Base-by-base conservation (phyloP, 2,113 vertebrate species). In the Callospermophilus lateralis region DNA sequence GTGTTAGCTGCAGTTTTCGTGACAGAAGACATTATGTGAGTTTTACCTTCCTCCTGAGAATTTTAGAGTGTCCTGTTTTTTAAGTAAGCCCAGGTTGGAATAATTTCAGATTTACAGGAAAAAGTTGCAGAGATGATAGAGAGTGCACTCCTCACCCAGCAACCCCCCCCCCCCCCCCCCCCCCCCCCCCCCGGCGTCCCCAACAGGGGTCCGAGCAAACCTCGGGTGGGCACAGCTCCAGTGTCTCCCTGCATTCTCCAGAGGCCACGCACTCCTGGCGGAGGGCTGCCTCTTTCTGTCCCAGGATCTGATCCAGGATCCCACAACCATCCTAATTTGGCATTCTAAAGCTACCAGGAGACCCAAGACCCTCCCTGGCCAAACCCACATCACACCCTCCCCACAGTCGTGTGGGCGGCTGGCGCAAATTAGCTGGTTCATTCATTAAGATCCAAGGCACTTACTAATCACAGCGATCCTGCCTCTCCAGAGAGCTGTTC, bases 401-500 rank as follows among this genome's bases (percentile, higher is more conserved):
- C 34, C 11, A 1, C 13, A 8, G 45, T 3, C 2, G 3, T 0
- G 63, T 34, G 12, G 90, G 93, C 1, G 4, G 84, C 84, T 30
- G 17, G 74, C 13, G 37, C 84, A 89, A 81, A 95, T 72, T n/a
- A 53, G 58, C 92, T 53, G 84, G 65, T 51, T 92, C 93, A 76
- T 86, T 95, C 84, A 28, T 80, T 63, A 92, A 65, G 37, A 42
- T 72, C 65, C 68, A 37, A 95, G 63, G 94, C 81, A 30, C n/a
- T 70, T 76, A 83, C 20, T 32, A 39, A 42, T 84, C 37, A 19
- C 28, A 6, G 51, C 0, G 45, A 74, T n/a, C 65, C 1, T 22
- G 37, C 6, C 17, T 79, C 63, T 86, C 34, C 12, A 30, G 65
- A 81, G 58, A 15, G 26, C 76, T 30, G 13, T 45, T 48, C 48